Percentiles rank a stretch among this genome's conserved stretches.
These are phyloP conservation scores for Centrocercus urophasianus DNA, from an alignment of 2,113 vertebrate species.

Conservation along the genomic window DNA sequence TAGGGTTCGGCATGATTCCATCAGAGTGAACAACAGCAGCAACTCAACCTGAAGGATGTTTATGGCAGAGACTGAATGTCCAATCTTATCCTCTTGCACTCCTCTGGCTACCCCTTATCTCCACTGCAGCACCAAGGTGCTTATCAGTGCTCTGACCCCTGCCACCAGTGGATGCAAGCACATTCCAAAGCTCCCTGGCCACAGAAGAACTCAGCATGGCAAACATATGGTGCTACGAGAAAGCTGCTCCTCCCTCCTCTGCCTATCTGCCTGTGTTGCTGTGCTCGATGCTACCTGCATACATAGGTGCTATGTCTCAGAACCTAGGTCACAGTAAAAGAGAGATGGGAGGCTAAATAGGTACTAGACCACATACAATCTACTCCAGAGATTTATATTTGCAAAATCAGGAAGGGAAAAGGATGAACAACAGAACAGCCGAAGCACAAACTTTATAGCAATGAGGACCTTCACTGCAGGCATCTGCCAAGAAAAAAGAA, in stretches of 20 bases:
- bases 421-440: neutral
- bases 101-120: constrained; percentile 6
- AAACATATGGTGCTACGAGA: fast-evolving
- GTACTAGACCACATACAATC: neutral
- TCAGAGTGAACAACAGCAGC: neutral
- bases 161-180: fast-evolving
- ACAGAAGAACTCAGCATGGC: neutral
- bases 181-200: neutral
- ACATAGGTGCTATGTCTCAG: neutral
- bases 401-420: neutral
- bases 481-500: neutral
- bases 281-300: neutral
- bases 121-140: neutral
- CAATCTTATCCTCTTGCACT: neutral
- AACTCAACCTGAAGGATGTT: neutral
- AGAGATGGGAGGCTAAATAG: neutral
- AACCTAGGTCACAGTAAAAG: neutral
- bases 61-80: neutral
- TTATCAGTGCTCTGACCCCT: neutral
- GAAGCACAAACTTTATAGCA: neutral
- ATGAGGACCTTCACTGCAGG: neutral
- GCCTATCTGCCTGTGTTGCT: too few relatives aligned
- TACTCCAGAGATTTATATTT: neutral
- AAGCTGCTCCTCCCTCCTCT: neutral
- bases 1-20: neutral